A percentile compares a stretch with the other conserved stretches of the same genome.
These are phyloP conservation scores for Trachops cirrhosus DNA, from an alignment of 2,797 vertebrate genomes.

Conservation along the genomic window DNA sequence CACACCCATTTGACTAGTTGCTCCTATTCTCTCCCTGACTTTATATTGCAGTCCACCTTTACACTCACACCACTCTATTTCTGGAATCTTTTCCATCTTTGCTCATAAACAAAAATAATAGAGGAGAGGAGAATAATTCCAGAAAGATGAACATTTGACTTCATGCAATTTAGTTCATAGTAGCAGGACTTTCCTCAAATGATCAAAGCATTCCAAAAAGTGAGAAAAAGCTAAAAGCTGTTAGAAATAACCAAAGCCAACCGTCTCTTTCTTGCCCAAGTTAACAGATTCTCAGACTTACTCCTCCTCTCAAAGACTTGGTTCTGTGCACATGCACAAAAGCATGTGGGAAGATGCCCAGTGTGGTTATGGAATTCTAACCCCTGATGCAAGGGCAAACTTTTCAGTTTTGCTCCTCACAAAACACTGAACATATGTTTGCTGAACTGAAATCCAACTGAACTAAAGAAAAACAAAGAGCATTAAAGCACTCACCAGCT, in stretches of 20 bases:
- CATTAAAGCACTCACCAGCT: neutral
- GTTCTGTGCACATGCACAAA: neutral
- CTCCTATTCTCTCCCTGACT: neutral
- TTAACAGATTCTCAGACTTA: neutral
- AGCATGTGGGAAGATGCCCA: neutral
- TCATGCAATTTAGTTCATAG: neutral
- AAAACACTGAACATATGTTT: neutral
- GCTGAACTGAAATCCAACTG: neutral
- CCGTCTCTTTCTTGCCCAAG: neutral
- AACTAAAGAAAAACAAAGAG: neutral
- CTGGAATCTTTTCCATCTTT: neutral
- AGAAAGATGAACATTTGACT: constrained; percentile 32
- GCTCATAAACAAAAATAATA: constrained; percentile 17
- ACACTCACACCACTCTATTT: neutral
- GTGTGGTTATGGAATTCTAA: neutral
- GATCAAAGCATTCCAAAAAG: constrained; percentile 41
- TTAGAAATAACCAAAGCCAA: neutral
- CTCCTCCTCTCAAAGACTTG: neutral
- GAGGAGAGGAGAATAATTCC: neutral
- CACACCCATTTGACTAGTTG: neutral
- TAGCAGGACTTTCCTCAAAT: neutral
- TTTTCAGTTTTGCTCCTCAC: constrained; percentile 6
- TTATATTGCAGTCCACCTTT: neutral
- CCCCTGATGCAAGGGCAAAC: neutral
- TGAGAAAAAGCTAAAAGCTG: constrained; percentile 18